Evolutionary conservation across 1,140 invertebrate genomes (phyloP).

Genomic region (Galendromus occidentalis): DNA sequence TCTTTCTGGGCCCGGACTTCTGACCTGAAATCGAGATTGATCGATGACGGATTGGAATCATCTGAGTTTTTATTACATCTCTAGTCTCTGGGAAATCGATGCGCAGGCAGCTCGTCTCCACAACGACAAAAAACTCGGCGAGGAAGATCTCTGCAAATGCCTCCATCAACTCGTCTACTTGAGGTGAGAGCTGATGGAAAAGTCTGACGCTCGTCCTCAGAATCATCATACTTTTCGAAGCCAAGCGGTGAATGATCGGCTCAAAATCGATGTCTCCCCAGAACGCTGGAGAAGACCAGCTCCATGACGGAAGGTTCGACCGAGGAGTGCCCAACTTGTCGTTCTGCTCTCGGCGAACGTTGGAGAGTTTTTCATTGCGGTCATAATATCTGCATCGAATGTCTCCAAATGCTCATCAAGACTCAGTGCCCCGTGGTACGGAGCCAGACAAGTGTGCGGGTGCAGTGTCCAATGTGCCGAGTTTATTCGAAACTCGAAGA

Average conservation of each 20-base stretch:
- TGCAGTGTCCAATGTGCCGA: conserved; percentile 46
- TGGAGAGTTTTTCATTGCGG: conserved; percentile 48
- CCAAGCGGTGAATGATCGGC: too few species aligned
- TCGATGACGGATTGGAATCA: too few species aligned
- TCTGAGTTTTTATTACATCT: too few species aligned
- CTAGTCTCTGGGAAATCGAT: conserved; percentile 4
- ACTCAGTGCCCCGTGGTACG: conserved; percentile 22
- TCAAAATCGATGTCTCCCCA: conserved; percentile 20
- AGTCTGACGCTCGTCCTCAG: too few species aligned
- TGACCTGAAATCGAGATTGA: too few species aligned
- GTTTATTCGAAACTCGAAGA: conserved; percentile 32
- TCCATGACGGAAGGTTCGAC: conserved; percentile 30
- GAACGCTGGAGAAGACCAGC: conserved; percentile 30
- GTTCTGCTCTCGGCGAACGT: conserved; percentile 32
- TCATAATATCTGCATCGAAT: conserved; percentile 44
- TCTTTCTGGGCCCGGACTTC: too few species aligned
- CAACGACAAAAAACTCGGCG: not conserved
- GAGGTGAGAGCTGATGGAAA: not conserved
- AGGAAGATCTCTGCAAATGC: not conserved
- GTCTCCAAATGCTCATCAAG: conserved; percentile 32
- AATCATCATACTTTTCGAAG: too few species aligned
- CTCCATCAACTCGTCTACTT: conserved; percentile 9
- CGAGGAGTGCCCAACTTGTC: conserved; percentile 50
- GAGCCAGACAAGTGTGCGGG: conserved; percentile 11
- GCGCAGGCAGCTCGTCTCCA: not conserved